Base-by-base conservation (phyloP, 2,797 vertebrate genomes). In the Gastrophryne carolinensis region DNA sequence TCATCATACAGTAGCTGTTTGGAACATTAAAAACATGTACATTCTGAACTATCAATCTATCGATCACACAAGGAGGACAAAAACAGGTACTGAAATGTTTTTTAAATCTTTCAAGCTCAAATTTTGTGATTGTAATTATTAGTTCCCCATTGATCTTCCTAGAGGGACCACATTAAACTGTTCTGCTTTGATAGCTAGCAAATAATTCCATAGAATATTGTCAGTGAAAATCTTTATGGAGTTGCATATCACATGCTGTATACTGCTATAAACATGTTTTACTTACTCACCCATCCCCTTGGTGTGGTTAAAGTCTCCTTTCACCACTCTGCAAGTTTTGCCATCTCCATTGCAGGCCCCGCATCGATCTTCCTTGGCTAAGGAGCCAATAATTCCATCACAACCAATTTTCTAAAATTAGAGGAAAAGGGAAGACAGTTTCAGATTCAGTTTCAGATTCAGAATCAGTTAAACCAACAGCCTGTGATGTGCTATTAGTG, bases 291-390 rank as follows among this genome's bases (percentile, higher is more conserved):
- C 96, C 90, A 93, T 95, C 65, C 96, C 96, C 81, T 90, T 94
- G 72, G 92, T 94, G 88, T 95, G 95, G 84, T 95, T 98, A 89
- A 98, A 98, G 87, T 98, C 95, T 13, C 97, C 96, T 84, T 94
- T 96, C 58, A 99, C 91, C 32, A 98, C 95, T 62, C 92, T 94
- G 86, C 97, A 98, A 79, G 95, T 95, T 83, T 89, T 94, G 1
- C 95, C 96, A 0, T 97, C 94, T 3, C 97, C 97, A 4, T 88
- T 97, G 82, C 97, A 98, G 71, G 97, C 80, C 0, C 97, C 96
- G 49, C 97, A 99, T 52, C 91, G 90, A 86, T 98, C 97, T 84
- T 98, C 97, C 80, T 94, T 95, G 73, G 95, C 94, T 0, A 87
- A 88, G 0, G 96, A 98, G 63, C 96, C 95, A 4, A 99, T 96